These are phyloP conservation scores for Cebidichthys violaceus DNA, from an alignment of 2,113 vertebrate genomes.

Conservation along the genomic window DNA sequence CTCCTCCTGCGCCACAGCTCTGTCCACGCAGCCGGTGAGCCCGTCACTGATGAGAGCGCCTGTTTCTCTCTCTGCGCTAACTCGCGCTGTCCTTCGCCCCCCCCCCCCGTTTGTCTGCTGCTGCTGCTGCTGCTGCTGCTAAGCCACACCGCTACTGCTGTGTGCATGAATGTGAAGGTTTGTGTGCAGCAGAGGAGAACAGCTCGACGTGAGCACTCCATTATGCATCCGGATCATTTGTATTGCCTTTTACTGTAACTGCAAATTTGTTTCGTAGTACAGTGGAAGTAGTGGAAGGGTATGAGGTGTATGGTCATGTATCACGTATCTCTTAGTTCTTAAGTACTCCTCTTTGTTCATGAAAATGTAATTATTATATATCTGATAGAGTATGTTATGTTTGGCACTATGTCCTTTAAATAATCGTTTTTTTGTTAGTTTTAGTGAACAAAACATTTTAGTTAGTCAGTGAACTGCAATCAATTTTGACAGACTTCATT, in stretches of 20 bases:
- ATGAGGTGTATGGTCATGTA: neutral
- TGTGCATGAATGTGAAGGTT: constrained; percentile 25
- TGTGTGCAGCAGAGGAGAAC: constrained; percentile 24
- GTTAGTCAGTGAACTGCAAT: neutral
- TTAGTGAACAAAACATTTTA: neutral
- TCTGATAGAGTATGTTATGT: neutral
- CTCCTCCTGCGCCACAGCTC: constrained; percentile 75
- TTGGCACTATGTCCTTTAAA: neutral
- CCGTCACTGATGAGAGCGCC: constrained; percentile 72
- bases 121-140: constrained; percentile 52
- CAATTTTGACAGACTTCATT: neutral
- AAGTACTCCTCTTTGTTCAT: neutral
- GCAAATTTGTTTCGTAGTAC: neutral
- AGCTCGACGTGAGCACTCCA: neutral
- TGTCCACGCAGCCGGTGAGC: constrained; percentile 69
- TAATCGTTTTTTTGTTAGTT: neutral
- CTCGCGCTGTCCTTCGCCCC: constrained; percentile 60
- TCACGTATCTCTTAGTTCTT: neutral
- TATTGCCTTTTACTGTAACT: neutral
- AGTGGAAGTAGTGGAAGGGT: neutral
- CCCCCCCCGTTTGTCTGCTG: constrained; percentile 45
- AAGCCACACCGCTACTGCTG: constrained; percentile 42
- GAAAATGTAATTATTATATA: neutral
- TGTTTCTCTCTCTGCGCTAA: constrained; percentile 66
- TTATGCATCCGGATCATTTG: too few species aligned